Percentiles rank a stretch among this genome's conserved stretches.
These are phyloP conservation scores for Hoplostethus mediterraneus DNA, from an alignment of 2,797 vertebrate species.

Conservation along the genomic window DNA sequence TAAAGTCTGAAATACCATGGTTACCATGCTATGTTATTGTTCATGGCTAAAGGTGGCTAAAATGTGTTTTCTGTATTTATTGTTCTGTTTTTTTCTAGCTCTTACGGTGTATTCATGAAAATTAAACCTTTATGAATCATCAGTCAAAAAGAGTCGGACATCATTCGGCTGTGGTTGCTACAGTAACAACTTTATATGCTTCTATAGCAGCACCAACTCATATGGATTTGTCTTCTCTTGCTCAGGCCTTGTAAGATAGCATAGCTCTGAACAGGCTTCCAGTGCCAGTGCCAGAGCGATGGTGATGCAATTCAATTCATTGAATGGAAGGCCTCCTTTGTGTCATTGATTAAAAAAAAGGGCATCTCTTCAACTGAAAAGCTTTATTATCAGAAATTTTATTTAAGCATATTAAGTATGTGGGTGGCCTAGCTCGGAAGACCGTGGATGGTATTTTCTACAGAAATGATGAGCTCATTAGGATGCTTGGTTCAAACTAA, in stretches of 20 bases:
- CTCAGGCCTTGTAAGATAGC: conserved; percentile 11
- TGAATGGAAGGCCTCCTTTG: conserved; percentile 36
- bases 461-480: conserved; percentile 15
- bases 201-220: not conserved
- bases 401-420: not conserved
- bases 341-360: not conserved
- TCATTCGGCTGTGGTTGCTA: not conserved
- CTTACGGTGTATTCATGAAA: no score
- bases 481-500: not conserved
- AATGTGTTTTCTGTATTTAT: no score
- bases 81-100: no score
- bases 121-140: not conserved
- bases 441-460: conserved; percentile 31
- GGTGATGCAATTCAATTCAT: conserved; percentile 28
- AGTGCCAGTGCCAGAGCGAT: not conserved
- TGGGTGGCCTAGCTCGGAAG: conserved; percentile 4
- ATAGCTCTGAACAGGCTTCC: no score
- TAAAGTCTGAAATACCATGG: no score
- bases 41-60: no score
- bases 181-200: not conserved
- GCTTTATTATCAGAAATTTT: conserved; percentile 5
- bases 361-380: not conserved
- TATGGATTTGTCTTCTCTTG: not conserved
- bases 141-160: not conserved
- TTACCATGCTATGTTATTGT: no score